A percentile compares a stretch with the other conserved stretches of the same genome.
phyloP scores from a whole-genome alignment of 2,113 vertebrate species.

The Ammodytes dubius region DNA sequence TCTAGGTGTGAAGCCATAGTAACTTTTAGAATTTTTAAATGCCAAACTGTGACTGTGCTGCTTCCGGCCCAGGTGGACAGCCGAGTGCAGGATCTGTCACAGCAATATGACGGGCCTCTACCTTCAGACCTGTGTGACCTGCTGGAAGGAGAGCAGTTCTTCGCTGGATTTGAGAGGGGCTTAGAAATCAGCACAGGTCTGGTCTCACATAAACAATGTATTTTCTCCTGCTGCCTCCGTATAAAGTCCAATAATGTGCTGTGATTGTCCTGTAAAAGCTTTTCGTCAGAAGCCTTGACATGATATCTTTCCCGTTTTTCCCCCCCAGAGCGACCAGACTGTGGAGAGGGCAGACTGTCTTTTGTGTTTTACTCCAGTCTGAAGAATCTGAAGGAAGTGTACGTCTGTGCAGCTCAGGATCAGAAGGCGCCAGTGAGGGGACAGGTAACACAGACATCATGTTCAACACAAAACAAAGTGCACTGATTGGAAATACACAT shows the following conservation, averaged over 20 bases:
- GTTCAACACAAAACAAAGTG: background rate
- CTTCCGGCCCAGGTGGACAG: slow-evolving; percentile 84
- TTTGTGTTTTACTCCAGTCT: slow-evolving; percentile 95
- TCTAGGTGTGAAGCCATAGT: background rate
- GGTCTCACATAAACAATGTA: slow-evolving; percentile 45
- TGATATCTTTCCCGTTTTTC: slow-evolving; percentile 2
- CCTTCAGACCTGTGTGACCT: slow-evolving; percentile 95
- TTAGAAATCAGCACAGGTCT: slow-evolving; percentile 91
- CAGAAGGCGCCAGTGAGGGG: slow-evolving; percentile 89
- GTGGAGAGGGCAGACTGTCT: slow-evolving; percentile 88
- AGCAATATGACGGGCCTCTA: slow-evolving; percentile 92
- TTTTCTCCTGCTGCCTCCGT: background rate
- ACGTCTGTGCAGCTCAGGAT: slow-evolving; percentile 87
- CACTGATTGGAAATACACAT: background rate
- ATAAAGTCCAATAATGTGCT: slow-evolving; percentile 15
- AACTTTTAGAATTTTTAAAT: background rate
- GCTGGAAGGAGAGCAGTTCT: slow-evolving; percentile 97
- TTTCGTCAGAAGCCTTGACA: background rate
- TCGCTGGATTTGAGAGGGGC: slow-evolving; percentile 94
- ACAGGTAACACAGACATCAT: slow-evolving; percentile 85
- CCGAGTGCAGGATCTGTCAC: slow-evolving; percentile 86
- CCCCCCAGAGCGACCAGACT: slow-evolving; percentile 92
- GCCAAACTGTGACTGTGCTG: slow-evolving; percentile 1
- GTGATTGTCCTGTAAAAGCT: background rate
- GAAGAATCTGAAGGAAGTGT: slow-evolving; percentile 96